A percentile compares a stretch with the other conserved stretches of the same genome.
Evolutionary conservation across 2,113 vertebrate species (phyloP).

Genomic region (Lagopus leucura): DNA sequence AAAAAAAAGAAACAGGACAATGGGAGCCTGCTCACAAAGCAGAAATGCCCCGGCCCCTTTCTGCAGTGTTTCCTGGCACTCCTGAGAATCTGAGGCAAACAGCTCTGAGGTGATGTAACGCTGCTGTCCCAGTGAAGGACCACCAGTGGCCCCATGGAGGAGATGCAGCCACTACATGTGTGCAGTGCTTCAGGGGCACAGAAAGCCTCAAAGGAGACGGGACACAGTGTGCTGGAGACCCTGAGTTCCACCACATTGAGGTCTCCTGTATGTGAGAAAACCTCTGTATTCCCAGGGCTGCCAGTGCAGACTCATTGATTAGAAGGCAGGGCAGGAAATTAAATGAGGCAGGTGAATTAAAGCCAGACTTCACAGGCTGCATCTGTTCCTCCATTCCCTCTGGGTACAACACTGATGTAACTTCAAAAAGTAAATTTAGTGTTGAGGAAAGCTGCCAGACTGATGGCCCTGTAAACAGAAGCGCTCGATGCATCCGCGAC

Average conservation of each 20-base stretch:
- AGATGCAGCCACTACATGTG: neutral
- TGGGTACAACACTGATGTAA: constrained; percentile 21
- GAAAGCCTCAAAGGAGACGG: neutral
- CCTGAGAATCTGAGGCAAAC: neutral
- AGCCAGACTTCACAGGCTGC: constrained; percentile 47
- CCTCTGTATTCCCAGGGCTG: neutral
- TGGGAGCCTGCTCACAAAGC: neutral
- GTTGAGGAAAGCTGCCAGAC: constrained; percentile 11
- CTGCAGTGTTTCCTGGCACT: neutral
- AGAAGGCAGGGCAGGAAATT: constrained; percentile 53
- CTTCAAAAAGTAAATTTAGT: constrained; percentile 13
- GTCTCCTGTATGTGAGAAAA: neutral
- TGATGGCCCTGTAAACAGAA: neutral
- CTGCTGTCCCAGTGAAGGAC: neutral
- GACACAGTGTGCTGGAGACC: neutral
- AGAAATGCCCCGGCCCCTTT: neutral
- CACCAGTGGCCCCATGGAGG: neutral
- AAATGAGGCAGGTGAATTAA: constrained; percentile 51
- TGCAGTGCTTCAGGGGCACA: neutral
- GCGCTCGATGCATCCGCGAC: neutral
- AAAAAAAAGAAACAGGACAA: neutral
- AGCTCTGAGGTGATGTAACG: neutral
- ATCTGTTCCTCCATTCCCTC: constrained; percentile 39
- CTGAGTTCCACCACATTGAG: neutral
- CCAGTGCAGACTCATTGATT: neutral